These are phyloP conservation scores for Leptothorax acervorum DNA, from an alignment of 2,888 invertebrate species.

Conservation along the genomic window DNA sequence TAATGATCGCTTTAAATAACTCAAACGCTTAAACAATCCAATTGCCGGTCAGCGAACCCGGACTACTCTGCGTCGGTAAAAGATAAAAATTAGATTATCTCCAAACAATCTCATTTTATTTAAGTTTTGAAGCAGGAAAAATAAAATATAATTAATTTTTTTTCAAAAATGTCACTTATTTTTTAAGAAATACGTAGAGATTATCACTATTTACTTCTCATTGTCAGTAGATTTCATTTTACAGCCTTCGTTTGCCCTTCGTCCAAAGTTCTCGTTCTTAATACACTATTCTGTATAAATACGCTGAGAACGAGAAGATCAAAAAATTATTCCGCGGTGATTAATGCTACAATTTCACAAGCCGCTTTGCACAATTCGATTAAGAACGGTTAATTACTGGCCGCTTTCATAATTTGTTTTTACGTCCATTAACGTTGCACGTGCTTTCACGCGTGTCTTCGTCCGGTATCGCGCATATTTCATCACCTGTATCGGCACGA, in stretches of 20 bases:
- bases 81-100: background rate
- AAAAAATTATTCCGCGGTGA: conserved; percentile 44
- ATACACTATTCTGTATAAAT: background rate
- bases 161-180: background rate
- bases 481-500: conserved; percentile 62
- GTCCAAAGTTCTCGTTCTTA: background rate
- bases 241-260: background rate
- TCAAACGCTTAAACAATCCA: conserved; percentile 55
- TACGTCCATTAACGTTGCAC: conserved; percentile 60
- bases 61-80: background rate
- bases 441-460: conserved; percentile 70
- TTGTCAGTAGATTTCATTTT: background rate
- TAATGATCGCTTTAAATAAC: conserved; percentile 67
- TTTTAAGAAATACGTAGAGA: background rate
- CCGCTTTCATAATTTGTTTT: conserved; percentile 66
- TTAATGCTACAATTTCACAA: conserved; percentile 68
- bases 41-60: conserved; percentile 45
- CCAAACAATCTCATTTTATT: background rate
- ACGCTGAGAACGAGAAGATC: background rate
- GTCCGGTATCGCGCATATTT: conserved; percentile 64
- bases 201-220: background rate
- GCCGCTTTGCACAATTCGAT: conserved; percentile 52
- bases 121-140: background rate
- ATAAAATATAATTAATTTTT: background rate
- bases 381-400: conserved; percentile 59